A percentile compares a stretch with the other conserved stretches of the same genome.
These are phyloP conservation scores for Epinephelus awoara DNA, from an alignment of 2,797 vertebrate genomes.

Conservation along the genomic window DNA sequence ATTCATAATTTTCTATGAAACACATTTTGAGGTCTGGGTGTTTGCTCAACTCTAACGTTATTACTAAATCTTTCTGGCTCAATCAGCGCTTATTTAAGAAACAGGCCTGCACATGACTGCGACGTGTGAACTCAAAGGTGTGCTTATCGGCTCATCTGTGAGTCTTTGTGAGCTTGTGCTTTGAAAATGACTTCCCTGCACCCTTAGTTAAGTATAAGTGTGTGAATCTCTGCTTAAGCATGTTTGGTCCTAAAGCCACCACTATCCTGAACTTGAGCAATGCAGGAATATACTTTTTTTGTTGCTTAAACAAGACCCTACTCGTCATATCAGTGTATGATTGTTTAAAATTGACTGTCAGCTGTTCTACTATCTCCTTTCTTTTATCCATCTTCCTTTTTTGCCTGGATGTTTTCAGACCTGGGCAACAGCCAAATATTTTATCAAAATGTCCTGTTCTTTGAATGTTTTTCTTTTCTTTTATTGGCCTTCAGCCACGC, in stretches of 20 bases:
- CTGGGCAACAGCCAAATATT: background rate
- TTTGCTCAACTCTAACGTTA: background rate
- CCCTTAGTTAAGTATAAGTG: slow-evolving; percentile 4
- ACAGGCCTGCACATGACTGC: slow-evolving; percentile 21
- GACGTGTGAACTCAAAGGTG: background rate
- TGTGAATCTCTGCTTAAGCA: slow-evolving; percentile 7
- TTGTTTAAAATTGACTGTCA: background rate
- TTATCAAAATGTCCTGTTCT: slow-evolving; percentile 1
- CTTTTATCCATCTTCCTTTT: background rate
- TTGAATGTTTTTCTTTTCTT: background rate
- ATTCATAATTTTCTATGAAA: background rate
- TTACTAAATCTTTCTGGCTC: background rate
- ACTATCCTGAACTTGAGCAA: background rate
- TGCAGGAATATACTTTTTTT: background rate
- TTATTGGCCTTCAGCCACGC: background rate
- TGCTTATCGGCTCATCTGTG: slow-evolving; percentile 9
- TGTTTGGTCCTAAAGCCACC: background rate
- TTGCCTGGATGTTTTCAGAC: background rate
- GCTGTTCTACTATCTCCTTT: background rate
- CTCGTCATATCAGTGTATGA: background rate
- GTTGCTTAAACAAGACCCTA: background rate
- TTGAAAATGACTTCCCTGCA: background rate
- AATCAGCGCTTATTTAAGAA: slow-evolving; percentile 10
- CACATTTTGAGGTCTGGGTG: background rate
- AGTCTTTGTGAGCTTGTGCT: background rate